Evolutionary conservation across 2,888 invertebrate genomes (phyloP), one percentile per base, ranked within the genome.

Genomic region (Dugesia japonica): DNA sequence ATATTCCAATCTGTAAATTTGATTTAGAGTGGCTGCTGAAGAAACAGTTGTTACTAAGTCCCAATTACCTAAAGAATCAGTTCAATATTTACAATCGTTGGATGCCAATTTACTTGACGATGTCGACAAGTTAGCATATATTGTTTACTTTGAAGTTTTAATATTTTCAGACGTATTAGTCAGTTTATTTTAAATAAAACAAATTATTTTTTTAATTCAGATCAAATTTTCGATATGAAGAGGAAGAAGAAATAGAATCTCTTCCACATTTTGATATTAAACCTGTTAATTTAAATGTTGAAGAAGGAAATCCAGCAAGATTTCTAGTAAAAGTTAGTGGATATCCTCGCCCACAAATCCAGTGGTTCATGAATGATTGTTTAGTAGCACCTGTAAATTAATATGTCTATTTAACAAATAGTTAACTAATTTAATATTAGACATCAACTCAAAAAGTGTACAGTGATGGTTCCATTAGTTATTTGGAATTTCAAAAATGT

Each of bases 401-500:
- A 1, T 9, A 26, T 28, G 4, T 28, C 23, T 72, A 72, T 72
- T 72, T 31, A 42, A 42, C 4, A 15, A 72, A 72, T 72, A 72
- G 26, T 72, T 72, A n/a, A 13, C 72, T 4, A 26, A 73, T 20
- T 56, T 26, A 15, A 27, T 42, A 15, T 4, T 26, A 56, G 74
- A 72, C 27, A 20, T 26, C 20, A 13, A 77, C 23, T 33, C 76
- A 33, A 42, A 33, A 75, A 17, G 42, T 77, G n/a, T 77, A 76
- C 28, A 76, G 76, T 33, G 77, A 77, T 73, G 77, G 77, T 9
- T 26, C 75, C 28, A 77, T 77, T 20, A 73, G 42, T 27, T 76
- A 76, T 23, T 28, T 77, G 20, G 77, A 77, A 27, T 77, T 76
- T 56, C 42, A 76, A 26, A 76, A 71, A 7, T 75, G 74, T 26